These are phyloP conservation scores for Strigamia crassipes DNA, from an alignment of 2,888 invertebrate genomes.

Conservation along the genomic window DNA sequence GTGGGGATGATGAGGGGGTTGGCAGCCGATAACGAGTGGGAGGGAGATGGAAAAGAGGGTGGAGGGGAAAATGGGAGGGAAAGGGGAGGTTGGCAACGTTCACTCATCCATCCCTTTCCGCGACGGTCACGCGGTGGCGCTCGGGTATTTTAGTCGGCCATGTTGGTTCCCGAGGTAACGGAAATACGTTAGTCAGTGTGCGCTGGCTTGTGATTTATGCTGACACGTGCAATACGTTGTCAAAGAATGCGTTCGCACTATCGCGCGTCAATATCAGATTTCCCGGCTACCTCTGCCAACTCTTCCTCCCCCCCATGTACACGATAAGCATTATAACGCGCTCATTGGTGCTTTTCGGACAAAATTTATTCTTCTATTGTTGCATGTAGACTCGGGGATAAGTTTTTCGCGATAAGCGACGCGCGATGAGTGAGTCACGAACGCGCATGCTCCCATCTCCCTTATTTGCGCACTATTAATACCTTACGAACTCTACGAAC, in stretches of 20 bases:
- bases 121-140: constrained; percentile 52
- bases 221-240: constrained; percentile 30
- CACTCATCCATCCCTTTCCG: constrained; percentile 51
- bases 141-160: not conserved
- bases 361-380: constrained; percentile 46
- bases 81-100: not conserved
- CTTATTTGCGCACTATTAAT: constrained; percentile 11
- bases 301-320: not conserved
- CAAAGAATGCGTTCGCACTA: constrained; percentile 23
- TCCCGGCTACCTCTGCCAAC: constrained; percentile 29
- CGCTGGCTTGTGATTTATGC: constrained; percentile 31
- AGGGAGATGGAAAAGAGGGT: constrained; percentile 45
- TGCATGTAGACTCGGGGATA: not conserved
- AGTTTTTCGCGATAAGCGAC: not conserved
- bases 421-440: constrained; percentile 1
- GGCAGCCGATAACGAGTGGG: constrained; percentile 45
- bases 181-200: constrained; percentile 28
- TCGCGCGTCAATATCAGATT: constrained; percentile 30
- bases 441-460: not conserved
- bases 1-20: constrained; percentile 47
- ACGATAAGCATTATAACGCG: constrained; percentile 28
- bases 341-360: constrained; percentile 27
- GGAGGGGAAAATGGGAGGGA: constrained; percentile 43
- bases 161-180: constrained; percentile 33
- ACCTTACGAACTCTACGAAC: not conserved